Evolutionary conservation across 2,113 vertebrate genomes (phyloP), one percentile per base, ranked within the genome.

Genomic region (Mormyrus iriodes): DNA sequence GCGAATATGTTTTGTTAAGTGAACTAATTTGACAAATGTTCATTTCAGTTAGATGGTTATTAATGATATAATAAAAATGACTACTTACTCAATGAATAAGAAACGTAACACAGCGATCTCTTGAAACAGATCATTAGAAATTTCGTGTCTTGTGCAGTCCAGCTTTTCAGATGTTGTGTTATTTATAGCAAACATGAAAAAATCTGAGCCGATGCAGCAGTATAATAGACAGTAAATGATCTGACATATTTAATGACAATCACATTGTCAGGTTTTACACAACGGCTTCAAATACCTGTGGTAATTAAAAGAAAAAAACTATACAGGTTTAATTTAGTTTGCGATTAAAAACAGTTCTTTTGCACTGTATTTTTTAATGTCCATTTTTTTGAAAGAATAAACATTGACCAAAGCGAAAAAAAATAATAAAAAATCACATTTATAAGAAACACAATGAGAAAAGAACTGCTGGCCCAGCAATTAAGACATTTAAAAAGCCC

Each of bases 401-500:
- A 87, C 65, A 55, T 17, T 27, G 89, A 39, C 3, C 1, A 35
- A 55, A 69, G 39, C 82, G 52, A 49, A 8, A 42, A 39, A 89
- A 86, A 15, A 46, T 15, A 86, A 48, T 0, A 4, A 35, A 89
- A 85, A n/a, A 31, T 44, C 55, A 90, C 89, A 21, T 51, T 91
- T 49, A 42, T 31, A 19, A 88, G n/a, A 92, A 88, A 90, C 42
- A 83, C 61, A 85, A 89, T 35, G 10, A 52, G 61, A 49, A 89
- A 89, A 90, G 58, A 73, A 58, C 49, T 83, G 85, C 76, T 89
- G 90, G 90, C 91, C 91, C 91, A 91, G 88, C 92, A 93, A 93
- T 95, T 94, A 92, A 90, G 93, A 92, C 95, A 91, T 93, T 96
- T 96, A 96, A 96, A n/a, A 95, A 95, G 94, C 95, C 94, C 95